These are phyloP conservation scores for Reticulitermes lucifugus DNA, from an alignment of 2,888 invertebrate genomes.

Conservation along the genomic window DNA sequence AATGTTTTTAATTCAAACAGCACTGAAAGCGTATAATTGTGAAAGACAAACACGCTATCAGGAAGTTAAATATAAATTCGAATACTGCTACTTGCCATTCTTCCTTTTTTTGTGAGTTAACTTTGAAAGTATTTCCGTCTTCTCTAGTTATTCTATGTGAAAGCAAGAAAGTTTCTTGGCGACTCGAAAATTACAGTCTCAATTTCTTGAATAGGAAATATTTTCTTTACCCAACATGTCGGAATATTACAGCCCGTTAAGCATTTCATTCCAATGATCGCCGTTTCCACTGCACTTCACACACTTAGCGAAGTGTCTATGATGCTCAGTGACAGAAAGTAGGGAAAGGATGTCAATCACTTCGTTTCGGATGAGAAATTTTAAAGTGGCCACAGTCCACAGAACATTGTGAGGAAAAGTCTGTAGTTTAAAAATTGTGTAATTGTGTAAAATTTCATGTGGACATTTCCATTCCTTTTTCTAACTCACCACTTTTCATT, in stretches of 20 bases:
- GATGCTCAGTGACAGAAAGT: no score
- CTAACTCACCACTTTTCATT: no score
- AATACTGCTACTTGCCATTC: background rate
- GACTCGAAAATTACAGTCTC: background rate
- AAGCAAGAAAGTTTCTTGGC: background rate
- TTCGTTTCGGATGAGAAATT: no score
- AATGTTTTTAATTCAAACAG: conserved; percentile 6
- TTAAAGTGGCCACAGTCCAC: no score
- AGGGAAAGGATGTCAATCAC: no score
- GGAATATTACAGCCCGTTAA: background rate
- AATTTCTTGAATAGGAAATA: background rate
- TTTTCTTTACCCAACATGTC: background rate
- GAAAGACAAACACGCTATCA: conserved; percentile 1
- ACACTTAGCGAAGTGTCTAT: no score
- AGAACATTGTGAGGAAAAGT: no score
- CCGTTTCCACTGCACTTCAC: no score
- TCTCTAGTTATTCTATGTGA: background rate
- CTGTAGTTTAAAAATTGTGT: no score
- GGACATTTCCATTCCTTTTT: no score
- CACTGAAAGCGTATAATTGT: background rate
- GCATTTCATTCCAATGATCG: no score
- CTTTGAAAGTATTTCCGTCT: background rate
- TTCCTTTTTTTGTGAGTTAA: background rate
- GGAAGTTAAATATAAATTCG: background rate
- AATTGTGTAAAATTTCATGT: no score